phyloP scores from a whole-genome alignment of 37 sponge, comb jelly and placozoan species.

The Aplysina aerophoba region DNA sequence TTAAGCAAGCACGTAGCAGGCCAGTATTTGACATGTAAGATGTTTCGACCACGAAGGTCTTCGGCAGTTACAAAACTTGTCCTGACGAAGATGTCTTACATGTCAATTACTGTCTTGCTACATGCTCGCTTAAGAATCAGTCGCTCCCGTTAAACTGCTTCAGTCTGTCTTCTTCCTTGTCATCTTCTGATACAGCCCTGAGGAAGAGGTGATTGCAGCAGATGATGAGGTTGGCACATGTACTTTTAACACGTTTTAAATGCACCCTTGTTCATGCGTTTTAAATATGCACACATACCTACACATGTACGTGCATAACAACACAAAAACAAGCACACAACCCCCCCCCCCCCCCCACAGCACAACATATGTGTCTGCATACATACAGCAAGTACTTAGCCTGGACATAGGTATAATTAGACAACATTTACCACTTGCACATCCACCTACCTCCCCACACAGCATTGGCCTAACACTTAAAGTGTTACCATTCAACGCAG shows the following conservation, averaged over 20 bases:
- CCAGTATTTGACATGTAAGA: too few species aligned
- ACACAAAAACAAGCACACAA: conserved; percentile 15
- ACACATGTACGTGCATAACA: neutral
- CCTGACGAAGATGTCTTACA: too few species aligned
- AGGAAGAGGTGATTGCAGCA: conserved; percentile 6
- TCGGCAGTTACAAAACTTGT: too few species aligned
- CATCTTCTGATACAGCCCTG: neutral
- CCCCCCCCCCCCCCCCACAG: neutral
- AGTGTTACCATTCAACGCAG: too few species aligned
- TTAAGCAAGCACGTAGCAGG: too few species aligned
- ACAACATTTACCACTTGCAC: neutral
- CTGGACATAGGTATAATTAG: too few species aligned
- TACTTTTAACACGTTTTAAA: neutral
- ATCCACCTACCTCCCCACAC: neutral
- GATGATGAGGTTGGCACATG: neutral
- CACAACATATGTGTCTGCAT: neutral
- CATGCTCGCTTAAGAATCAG: too few species aligned
- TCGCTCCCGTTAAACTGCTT: too few species aligned
- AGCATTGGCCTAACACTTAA: conserved; percentile 6
- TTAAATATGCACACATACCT: neutral
- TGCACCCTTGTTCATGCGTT: neutral
- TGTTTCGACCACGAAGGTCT: too few species aligned
- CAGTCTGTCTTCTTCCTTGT: neutral
- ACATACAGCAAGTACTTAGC: too few species aligned
- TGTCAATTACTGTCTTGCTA: too few species aligned